Evolutionary conservation across 2,113 vertebrate genomes (phyloP).

Genomic region (Progne subis): DNA sequence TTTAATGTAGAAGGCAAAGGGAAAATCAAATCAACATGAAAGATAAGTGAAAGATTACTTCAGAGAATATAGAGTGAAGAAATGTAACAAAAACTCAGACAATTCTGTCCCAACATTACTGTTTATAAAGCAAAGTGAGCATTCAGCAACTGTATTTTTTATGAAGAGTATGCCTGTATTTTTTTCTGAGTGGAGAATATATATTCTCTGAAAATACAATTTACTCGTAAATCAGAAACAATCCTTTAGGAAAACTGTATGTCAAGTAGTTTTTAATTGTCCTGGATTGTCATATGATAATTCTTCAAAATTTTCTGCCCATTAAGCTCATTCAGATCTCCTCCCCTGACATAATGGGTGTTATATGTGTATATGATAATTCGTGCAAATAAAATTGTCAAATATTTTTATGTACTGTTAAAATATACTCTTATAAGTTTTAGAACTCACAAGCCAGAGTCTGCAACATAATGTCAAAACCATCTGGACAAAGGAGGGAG

Average conservation of each 20-base stretch:
- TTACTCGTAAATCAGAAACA: not conserved
- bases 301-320: not conserved
- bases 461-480: too few relatives aligned
- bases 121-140: not conserved
- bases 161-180: not conserved
- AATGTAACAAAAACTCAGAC: not conserved
- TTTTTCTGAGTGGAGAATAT: not conserved
- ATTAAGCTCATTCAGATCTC: not conserved
- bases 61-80: not conserved
- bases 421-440: too few relatives aligned
- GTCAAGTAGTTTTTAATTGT: not conserved
- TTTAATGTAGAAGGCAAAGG: not conserved
- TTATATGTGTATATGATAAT: too few relatives aligned
- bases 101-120: not conserved
- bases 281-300: not conserved
- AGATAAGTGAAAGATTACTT: not conserved
- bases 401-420: too few relatives aligned
- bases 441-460: too few relatives aligned
- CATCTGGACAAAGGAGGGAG: too few relatives aligned
- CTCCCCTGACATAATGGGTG: not conserved
- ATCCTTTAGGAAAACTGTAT: not conserved
- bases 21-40: not conserved
- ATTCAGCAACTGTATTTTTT: not conserved
- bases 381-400: too few relatives aligned
- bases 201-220: not conserved